Percentiles rank a stretch among this genome's conserved stretches.
These are phyloP conservation scores for Sminthopsis crassicaudata DNA, from an alignment of 2,113 vertebrate genomes.

Conservation along the genomic window DNA sequence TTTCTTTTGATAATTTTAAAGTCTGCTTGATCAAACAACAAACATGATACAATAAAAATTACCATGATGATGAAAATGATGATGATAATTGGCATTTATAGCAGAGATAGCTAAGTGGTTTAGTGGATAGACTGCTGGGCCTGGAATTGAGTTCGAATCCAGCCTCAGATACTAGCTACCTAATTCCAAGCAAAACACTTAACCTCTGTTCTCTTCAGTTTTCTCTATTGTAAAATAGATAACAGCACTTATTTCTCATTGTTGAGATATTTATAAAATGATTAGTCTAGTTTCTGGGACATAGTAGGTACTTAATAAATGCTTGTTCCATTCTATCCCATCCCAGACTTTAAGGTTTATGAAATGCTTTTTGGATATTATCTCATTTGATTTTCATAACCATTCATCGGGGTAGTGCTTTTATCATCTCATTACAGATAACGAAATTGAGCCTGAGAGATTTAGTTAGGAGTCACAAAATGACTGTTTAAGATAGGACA, in stretches of 20 bases:
- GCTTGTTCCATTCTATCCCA: neutral
- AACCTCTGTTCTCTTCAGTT: neutral
- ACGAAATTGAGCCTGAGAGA: neutral
- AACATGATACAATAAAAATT: neutral
- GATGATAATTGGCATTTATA: neutral
- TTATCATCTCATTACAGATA: neutral
- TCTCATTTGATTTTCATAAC: neutral
- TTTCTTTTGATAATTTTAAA: neutral
- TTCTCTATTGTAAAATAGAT: neutral
- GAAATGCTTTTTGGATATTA: neutral
- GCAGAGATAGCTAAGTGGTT: neutral
- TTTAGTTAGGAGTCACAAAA: neutral
- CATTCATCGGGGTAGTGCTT: neutral
- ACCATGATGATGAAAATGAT: too few species aligned
- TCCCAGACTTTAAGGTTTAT: neutral
- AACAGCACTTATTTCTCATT: neutral
- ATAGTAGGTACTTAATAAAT: neutral
- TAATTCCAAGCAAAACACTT: neutral
- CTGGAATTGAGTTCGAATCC: neutral
- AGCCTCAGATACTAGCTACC: neutral
- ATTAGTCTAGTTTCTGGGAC: neutral
- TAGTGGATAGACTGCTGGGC: neutral
- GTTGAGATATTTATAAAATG: neutral
- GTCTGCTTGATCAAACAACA: neutral
- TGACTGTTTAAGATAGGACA: neutral